Evolutionary conservation across 2,113 vertebrate species (phyloP).

Genomic region (Jaculus jaculus): DNA sequence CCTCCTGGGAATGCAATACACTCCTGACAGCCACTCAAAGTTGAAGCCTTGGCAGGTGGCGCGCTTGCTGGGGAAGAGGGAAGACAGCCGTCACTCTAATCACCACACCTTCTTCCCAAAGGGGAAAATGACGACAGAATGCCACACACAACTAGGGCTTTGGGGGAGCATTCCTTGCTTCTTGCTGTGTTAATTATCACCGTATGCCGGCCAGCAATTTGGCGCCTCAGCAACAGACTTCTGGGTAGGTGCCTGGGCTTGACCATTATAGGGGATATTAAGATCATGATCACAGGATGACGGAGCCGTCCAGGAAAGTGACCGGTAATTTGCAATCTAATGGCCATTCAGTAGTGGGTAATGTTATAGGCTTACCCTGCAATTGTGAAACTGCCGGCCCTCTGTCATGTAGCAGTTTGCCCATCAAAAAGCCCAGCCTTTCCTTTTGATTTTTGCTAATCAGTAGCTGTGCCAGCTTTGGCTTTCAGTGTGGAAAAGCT

Average conservation of each 20-base stretch:
- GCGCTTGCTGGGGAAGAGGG: not conserved
- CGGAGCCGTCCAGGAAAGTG: slow-evolving; percentile 69
- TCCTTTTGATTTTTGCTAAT: slow-evolving; percentile 78
- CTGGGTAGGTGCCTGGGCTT: slow-evolving; percentile 74
- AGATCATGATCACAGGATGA: slow-evolving; percentile 75
- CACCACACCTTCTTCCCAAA: not conserved
- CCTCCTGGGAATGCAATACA: not conserved
- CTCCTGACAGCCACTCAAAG: not conserved
- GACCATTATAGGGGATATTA: slow-evolving; percentile 73
- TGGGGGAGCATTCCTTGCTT: slow-evolving; percentile 43
- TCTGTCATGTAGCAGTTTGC: slow-evolving; percentile 78
- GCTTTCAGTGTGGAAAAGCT: slow-evolving; percentile 71
- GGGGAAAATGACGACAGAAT: not conserved
- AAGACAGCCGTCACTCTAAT: not conserved
- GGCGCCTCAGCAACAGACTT: slow-evolving; percentile 72
- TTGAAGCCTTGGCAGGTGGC: not conserved
- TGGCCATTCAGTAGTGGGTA: slow-evolving; percentile 72
- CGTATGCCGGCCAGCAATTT: slow-evolving; percentile 70
- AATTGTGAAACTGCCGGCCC: slow-evolving; percentile 73
- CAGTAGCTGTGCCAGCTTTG: slow-evolving; percentile 73
- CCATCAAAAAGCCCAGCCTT: slow-evolving; percentile 73
- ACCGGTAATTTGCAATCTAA: slow-evolving; percentile 80
- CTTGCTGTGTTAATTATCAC: slow-evolving; percentile 66
- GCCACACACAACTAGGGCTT: slow-evolving; percentile 34
- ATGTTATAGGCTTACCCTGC: slow-evolving; percentile 77